Evolutionary conservation across 2,888 invertebrate species (phyloP), one percentile per base, ranked within the genome.

Genomic region (Bembecia ichneumoniformis): DNA sequence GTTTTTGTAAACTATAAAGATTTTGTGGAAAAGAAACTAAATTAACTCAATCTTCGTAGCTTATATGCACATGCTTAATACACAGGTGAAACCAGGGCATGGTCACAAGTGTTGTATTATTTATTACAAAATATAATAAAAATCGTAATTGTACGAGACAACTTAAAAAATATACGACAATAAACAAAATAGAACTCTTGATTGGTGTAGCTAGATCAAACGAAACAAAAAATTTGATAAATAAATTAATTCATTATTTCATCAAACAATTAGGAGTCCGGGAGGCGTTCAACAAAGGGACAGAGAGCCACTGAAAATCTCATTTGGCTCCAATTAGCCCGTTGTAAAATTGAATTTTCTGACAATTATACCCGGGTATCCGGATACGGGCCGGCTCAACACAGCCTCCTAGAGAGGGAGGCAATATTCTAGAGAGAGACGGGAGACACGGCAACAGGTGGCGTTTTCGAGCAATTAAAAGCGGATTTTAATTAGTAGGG

Each of bases 401-500:
- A 60, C 77, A 81, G 78, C 75, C 74, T 79, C 81, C 68, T 64
- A 16, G 66, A 69, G 53, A 66, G 67, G 53, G 77, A 74, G 60
- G 59, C 53, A 47, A 47, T 50, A 54, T 50, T 59, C 34, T 51
- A 51, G 56, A 64, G 57, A 59, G 60, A 63, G 68, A 67, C 59
- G 63, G 67, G 62, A 51, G 62, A 59, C 43, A 51, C 46, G 54
- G 82, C 88, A 87, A 88, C 88, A 87, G 86, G 88, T 88, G 83
- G 77, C 73, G 67, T 65, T 78, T 73, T 76, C 64, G 62, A 77
- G 80, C 86, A 88, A 87, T 87, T 88, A 87, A 87, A 86, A 86
- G 68, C 65, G 70, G 71, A 68, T 80, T 84, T 82, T 87, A 87
- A 87, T 88, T 87, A 86, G 82, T 77, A 73, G 82, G 87, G 87